Conservation (phyloP, 2,113 vertebrate genomes). For the Phodopus roborovskii region DNA sequence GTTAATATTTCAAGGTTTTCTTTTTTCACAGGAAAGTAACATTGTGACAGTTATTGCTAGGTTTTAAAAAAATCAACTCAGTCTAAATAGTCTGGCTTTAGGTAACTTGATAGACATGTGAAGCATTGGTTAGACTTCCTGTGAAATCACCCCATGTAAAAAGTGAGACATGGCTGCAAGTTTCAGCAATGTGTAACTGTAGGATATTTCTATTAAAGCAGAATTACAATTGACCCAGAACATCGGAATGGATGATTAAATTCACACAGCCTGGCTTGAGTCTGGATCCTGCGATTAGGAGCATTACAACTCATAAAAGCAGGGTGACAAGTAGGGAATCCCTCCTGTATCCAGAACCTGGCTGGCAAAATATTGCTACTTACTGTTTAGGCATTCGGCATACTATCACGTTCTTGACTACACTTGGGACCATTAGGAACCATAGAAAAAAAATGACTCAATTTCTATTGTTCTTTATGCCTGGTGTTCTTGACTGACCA, state of each 20-base stretch:
- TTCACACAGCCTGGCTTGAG: neutral
- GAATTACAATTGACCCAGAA: constrained; percentile 20
- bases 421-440: neutral
- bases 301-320: neutral
- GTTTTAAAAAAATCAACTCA: constrained; percentile 13
- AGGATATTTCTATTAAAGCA: constrained; percentile 20
- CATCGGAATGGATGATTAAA: neutral
- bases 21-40: neutral
- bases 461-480: neutral
- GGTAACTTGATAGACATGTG: neutral
- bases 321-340: neutral
- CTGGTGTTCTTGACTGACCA: neutral
- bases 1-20: constrained; percentile 33
- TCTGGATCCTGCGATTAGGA: neutral
- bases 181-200: neutral
- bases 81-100: neutral
- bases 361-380: neutral
- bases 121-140: neutral
- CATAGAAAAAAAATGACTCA: neutral
- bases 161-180: neutral
- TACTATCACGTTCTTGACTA: neutral
- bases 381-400: neutral
- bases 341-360: neutral
- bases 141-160: neutral
- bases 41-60: neutral